These are phyloP conservation scores for Drosophila tristis DNA, from an alignment of 1,140 invertebrate genomes.

Conservation along the genomic window DNA sequence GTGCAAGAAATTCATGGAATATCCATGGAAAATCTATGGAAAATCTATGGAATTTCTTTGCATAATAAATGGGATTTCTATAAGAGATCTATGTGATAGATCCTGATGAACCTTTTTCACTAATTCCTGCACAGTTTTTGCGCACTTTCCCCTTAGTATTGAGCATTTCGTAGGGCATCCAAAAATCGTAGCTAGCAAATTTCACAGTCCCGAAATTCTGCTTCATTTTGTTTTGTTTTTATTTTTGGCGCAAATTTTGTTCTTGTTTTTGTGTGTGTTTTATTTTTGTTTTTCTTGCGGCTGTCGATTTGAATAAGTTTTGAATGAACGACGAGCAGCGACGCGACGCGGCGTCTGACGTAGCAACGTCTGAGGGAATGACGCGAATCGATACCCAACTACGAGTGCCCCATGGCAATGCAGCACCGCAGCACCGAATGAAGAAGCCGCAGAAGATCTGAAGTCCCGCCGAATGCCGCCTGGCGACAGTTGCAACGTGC, in stretches of 20 bases:
- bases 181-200: no score
- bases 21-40: no score
- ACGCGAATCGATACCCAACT: conserved; percentile 28
- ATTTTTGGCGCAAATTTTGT: conserved; percentile 20
- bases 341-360: conserved; percentile 26
- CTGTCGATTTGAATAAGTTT: conserved; percentile 45
- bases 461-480: conserved; percentile 30
- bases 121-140: no score
- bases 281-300: conserved; percentile 18
- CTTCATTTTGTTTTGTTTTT: background rate
- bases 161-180: no score
- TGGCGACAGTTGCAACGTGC: conserved; percentile 41
- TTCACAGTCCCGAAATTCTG: background rate
- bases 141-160: no score
- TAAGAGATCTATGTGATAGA: no score
- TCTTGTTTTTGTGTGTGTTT: background rate
- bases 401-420: conserved; percentile 12
- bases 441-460: conserved; percentile 39
- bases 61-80: no score
- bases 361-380: conserved; percentile 34
- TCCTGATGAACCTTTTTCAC: no score
- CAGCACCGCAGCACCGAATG: conserved; percentile 4
- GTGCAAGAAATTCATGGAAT: no score
- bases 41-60: no score
- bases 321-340: conserved; percentile 6